phyloP scores from a whole-genome alignment of 2,888 invertebrate genomes.

The Rhagonycha fulva region DNA sequence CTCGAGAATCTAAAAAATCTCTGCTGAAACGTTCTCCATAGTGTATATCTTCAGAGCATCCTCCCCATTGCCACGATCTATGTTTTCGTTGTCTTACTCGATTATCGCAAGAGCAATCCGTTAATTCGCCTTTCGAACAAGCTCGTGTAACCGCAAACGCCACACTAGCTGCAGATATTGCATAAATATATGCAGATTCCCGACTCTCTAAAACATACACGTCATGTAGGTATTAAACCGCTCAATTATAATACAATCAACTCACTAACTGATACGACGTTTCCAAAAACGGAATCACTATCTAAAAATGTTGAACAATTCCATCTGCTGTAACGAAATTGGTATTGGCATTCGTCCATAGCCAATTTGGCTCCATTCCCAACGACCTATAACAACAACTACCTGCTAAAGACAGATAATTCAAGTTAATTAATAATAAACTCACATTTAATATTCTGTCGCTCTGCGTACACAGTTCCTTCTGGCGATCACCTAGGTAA shows the following conservation, averaged over 20 bases:
- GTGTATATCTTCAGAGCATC: slow-evolving; percentile 88
- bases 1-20: slow-evolving; percentile 83
- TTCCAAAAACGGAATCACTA: slow-evolving; percentile 79
- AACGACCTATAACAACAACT: slow-evolving; percentile 68
- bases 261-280: slow-evolving; percentile 84
- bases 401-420: slow-evolving; percentile 2
- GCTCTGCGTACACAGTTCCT: slow-evolving; percentile 72
- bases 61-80: slow-evolving; percentile 89
- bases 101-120: slow-evolving; percentile 87
- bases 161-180: slow-evolving; percentile 86
- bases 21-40: slow-evolving; percentile 85
- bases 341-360: slow-evolving; percentile 88
- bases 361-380: slow-evolving; percentile 82
- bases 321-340: slow-evolving; percentile 86
- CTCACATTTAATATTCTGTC: slow-evolving; percentile 72
- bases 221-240: slow-evolving; percentile 12
- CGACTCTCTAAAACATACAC: slow-evolving; percentile 71
- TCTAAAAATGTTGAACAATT: slow-evolving; percentile 82
- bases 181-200: slow-evolving; percentile 88
- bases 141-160: slow-evolving; percentile 87
- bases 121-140: slow-evolving; percentile 83
- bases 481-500: slow-evolving; percentile 74
- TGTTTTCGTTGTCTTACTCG: slow-evolving; percentile 71
- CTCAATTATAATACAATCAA: slow-evolving; percentile 25
- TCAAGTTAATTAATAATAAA: slow-evolving; percentile 21